These are phyloP conservation scores for Liasis olivaceus DNA, from an alignment of 2,797 vertebrate genomes.

Conservation along the genomic window DNA sequence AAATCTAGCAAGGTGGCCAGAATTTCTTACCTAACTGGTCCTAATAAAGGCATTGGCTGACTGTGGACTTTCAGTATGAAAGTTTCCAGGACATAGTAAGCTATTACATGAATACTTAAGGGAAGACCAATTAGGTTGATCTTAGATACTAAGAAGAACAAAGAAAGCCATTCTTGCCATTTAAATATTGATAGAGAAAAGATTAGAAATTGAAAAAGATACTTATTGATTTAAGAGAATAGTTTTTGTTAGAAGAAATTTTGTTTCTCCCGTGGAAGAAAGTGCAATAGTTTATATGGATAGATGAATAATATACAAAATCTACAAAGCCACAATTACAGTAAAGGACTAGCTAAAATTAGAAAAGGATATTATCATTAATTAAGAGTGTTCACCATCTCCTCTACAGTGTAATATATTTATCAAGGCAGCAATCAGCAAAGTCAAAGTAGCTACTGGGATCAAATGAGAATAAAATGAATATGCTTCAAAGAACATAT, in stretches of 20 bases:
- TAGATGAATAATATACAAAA: neutral
- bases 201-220: neutral
- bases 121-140: too few relatives aligned
- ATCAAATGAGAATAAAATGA: neutral
- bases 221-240: slow-evolving; percentile 5
- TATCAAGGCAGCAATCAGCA: neutral
- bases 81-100: too few relatives aligned
- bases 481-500: neutral
- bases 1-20: too few relatives aligned
- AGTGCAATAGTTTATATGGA: neutral
- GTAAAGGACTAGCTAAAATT: neutral
- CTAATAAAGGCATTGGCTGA: too few relatives aligned
- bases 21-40: too few relatives aligned
- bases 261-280: neutral
- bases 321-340: neutral
- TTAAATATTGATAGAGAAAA: neutral
- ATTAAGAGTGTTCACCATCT: neutral
- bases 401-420: neutral
- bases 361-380: neutral
- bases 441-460: neutral
- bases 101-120: too few relatives aligned
- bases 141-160: too few relatives aligned
- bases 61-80: too few relatives aligned
- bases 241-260: neutral
- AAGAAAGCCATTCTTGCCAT: too few relatives aligned